Percentiles rank a stretch among this genome's conserved stretches.
Evolutionary conservation across 2,888 invertebrate species (phyloP).

Genomic region (Euzetes globulus): DNA sequence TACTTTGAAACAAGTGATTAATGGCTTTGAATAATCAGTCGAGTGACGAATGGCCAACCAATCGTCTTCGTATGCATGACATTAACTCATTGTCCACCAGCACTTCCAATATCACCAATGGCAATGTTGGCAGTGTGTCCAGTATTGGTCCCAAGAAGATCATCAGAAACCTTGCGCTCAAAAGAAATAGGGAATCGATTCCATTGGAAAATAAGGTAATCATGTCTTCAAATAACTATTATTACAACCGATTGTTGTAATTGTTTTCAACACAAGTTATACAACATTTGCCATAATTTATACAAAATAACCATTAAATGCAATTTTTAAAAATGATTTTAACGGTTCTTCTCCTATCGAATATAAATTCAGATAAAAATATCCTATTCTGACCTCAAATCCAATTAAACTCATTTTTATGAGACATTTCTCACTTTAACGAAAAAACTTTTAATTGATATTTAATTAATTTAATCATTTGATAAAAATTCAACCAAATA

Average conservation of each 20-base stretch:
- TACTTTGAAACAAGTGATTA: not conserved
- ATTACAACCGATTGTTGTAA: not conserved
- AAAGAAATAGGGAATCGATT: constrained; percentile 27
- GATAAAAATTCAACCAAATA: too few relatives aligned
- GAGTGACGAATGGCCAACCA: not conserved
- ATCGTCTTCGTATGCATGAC: not conserved
- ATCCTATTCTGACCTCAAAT: not conserved
- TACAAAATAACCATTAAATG: not conserved
- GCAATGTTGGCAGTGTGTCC: not conserved
- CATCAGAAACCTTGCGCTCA: constrained; percentile 32
- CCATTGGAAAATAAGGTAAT: constrained; percentile 31
- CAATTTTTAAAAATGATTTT: not conserved
- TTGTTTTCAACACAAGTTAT: not conserved
- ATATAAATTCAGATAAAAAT: not conserved
- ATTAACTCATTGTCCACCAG: constrained; percentile 7
- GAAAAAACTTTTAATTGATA: not conserved
- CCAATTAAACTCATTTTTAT: not conserved
- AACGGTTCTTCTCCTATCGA: not conserved
- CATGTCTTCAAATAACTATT: not conserved
- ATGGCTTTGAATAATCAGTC: constrained; percentile 10
- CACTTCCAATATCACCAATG: not conserved
- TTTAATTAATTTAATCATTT: too few relatives aligned
- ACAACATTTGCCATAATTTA: not conserved
- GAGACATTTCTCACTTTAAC: not conserved
- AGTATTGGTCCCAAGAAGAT: constrained; percentile 22